Evolutionary conservation across 2,797 vertebrate genomes (phyloP).

Genomic region (Gallirallus australis): DNA sequence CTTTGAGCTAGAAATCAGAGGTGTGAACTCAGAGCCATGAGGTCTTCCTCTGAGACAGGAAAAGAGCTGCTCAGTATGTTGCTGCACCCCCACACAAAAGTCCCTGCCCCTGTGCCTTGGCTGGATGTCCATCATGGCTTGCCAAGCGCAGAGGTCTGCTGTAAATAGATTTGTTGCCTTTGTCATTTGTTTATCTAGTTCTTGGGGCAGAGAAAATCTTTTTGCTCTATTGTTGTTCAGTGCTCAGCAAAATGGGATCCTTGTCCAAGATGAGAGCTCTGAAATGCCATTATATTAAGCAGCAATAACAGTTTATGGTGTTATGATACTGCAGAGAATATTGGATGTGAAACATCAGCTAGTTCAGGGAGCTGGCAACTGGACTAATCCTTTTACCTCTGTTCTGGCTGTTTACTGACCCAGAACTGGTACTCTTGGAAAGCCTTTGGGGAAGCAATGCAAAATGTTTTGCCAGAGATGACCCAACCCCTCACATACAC

Average conservation of each 20-base stretch:
- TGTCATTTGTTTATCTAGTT: background rate
- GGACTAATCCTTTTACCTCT: background rate
- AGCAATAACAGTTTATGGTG: background rate
- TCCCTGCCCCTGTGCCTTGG: background rate
- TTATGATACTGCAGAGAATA: background rate
- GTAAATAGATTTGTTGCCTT: background rate
- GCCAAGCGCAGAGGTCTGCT: background rate
- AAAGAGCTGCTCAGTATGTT: background rate
- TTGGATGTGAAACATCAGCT: background rate
- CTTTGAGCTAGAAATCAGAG: slow-evolving; percentile 12
- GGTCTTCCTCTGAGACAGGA: background rate
- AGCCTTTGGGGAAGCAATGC: background rate
- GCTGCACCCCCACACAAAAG: fast-evolving
- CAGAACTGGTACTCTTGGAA: background rate
- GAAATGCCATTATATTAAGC: slow-evolving; percentile 9
- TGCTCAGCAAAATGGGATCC: background rate
- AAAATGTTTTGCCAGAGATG: background rate
- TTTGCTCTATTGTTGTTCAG: background rate
- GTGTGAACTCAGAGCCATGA: background rate
- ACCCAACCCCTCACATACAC: background rate
- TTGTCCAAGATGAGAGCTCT: background rate
- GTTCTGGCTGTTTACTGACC: background rate
- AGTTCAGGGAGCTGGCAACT: background rate
- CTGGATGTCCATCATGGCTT: background rate
- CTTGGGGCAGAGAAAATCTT: background rate